A percentile compares a stretch with the other conserved stretches of the same genome.
These are phyloP conservation scores for Anoplopoma fimbria DNA, from an alignment of 2,113 vertebrate species.

Conservation along the genomic window DNA sequence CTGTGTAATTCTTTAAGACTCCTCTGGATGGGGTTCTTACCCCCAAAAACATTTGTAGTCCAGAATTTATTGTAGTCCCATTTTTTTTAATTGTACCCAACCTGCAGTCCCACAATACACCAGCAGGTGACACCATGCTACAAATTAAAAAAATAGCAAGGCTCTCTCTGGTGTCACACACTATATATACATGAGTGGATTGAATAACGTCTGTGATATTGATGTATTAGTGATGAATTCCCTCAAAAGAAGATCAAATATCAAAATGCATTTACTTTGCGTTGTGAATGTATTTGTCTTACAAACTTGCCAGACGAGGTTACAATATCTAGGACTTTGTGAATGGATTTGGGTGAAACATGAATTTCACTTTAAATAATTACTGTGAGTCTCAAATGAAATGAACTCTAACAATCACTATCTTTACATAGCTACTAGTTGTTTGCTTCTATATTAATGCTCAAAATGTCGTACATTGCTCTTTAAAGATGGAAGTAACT, in stretches of 20 bases:
- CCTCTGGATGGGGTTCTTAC: background rate
- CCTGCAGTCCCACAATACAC: background rate
- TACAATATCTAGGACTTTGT: background rate
- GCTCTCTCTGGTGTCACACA: background rate
- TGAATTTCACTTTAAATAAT: background rate
- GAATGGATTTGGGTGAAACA: background rate
- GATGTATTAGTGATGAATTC: background rate
- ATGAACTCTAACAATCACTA: background rate
- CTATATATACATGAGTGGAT: background rate
- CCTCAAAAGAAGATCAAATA: background rate
- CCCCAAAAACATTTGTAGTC: conserved; percentile 21
- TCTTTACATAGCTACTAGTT: background rate
- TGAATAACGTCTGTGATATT: background rate
- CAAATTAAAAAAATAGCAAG: background rate
- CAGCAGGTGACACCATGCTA: conserved; percentile 39
- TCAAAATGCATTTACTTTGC: background rate
- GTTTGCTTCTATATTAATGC: too few relatives aligned
- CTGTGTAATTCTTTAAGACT: background rate
- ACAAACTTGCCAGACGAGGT: background rate
- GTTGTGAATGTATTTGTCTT: too few relatives aligned
- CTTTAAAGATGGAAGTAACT: too few relatives aligned
- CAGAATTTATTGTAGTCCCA: background rate
- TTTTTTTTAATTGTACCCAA: background rate
- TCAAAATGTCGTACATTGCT: too few relatives aligned
- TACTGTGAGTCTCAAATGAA: background rate